Base-by-base conservation (phyloP, 2,888 invertebrate genomes). In the Matsumyia berberina region DNA sequence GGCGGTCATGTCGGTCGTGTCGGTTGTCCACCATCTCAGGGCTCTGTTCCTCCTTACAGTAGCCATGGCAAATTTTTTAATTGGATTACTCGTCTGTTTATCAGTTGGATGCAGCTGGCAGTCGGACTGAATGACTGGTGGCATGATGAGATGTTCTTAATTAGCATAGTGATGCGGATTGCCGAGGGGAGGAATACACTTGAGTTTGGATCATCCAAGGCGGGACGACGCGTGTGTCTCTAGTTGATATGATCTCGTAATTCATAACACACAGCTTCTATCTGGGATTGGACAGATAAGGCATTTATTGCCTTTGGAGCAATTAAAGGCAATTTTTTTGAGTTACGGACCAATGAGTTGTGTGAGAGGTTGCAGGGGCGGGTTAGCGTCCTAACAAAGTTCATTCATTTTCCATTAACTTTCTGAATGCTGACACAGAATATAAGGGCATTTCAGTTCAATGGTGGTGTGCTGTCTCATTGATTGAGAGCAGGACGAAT, bases 81-180 rank as follows among this genome's bases (percentile, higher is more conserved):
- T 85, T 85, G 79, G 85, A 85, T 85, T 85, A 85, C 79, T 46
- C n/a, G n/a, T n/a, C 17, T 57, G 57, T 69, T 80, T 85, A 80
- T 85, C 85, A 80, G 80, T 73, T 17, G 67, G 39, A 29, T 69
- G 72, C 74, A 74, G 79, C 74, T 74, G 73, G 67, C 57, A 64
- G 66, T 62, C 66, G 37, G 51, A 57, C 64, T 42, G 64, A 70
- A 70, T 80, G 79, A 69, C 70, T 76, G 85, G 80, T 80, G 73
- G 69, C 42, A 66, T 37, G 70, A 80, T 64, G 80, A 85, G 85
- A 85, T 79, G 70, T 70, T 74, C 85, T 66, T 85, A 80, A 85
- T 85, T 80, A 85, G 85, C 85, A 85, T 85, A 76, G 74, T 57
- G 69, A 78, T 83, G 78, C 39, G 60, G 73, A 70, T 70, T 76